phyloP scores from a whole-genome alignment of 23 tunicate genomes.

The Botrylloides violaceus region DNA sequence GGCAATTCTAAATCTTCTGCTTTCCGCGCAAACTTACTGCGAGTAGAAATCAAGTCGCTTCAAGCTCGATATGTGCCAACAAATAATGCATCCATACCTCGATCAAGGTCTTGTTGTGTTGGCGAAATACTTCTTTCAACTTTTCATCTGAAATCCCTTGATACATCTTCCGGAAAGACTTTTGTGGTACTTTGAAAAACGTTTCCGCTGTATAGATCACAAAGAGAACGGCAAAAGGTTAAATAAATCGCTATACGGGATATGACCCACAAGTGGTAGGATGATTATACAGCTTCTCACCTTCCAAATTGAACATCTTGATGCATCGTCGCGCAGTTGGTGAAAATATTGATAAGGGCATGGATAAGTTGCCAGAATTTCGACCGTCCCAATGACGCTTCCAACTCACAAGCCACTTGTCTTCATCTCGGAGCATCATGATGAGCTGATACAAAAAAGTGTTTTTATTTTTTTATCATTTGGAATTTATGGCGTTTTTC shows the following conservation, averaged over 20 bases:
- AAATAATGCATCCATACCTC: background rate
- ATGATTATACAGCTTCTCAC: background rate
- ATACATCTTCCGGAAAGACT: background rate
- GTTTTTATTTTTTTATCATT: no score
- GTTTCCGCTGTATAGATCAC: background rate
- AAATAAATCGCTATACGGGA: background rate
- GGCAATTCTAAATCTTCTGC: no score
- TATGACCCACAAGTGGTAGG: background rate
- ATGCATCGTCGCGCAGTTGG: constrained; percentile 17
- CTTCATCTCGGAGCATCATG: constrained; percentile 23
- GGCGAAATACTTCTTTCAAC: background rate
- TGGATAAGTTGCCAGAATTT: constrained; percentile 3
- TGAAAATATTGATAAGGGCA: constrained; percentile 13
- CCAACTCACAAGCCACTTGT: constrained; percentile 21
- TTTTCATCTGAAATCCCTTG: constrained; percentile 2
- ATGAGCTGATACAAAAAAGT: constrained; percentile 6
- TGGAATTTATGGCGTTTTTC: no score
- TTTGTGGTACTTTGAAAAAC: background rate
- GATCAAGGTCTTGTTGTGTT: constrained; percentile 14
- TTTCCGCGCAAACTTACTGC: no score
- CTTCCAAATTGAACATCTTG: background rate
- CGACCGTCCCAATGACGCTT: constrained; percentile 4
- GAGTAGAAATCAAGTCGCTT: no score
- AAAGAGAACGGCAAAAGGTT: background rate
- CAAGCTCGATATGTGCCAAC: background rate